Evolutionary conservation across 1,140 invertebrate genomes (phyloP).

Genomic region (Zaprionus inermis): DNA sequence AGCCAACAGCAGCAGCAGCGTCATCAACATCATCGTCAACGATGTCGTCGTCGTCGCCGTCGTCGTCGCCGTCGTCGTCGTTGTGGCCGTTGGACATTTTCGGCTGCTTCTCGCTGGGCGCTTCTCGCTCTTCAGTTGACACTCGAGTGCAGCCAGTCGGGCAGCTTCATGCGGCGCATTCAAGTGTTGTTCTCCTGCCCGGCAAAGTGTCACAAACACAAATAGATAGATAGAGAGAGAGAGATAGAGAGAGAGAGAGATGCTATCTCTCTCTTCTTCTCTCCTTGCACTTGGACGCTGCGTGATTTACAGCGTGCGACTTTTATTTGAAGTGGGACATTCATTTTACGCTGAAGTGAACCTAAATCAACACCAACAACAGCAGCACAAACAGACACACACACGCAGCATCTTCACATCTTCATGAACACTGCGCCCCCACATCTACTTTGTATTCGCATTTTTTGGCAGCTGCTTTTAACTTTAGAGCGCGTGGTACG

Average conservation of each 20-base stretch:
- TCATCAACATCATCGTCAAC: conserved; percentile 51
- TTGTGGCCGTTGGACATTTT: conserved; percentile 76
- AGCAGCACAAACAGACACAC: background rate
- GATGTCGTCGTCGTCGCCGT: conserved; percentile 31
- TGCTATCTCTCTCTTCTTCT: conserved; percentile 22
- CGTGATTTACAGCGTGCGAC: conserved; percentile 80
- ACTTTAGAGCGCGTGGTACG: conserved; percentile 6
- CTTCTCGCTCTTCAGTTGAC: background rate
- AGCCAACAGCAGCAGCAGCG: conserved; percentile 25
- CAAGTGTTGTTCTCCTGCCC: conserved; percentile 67
- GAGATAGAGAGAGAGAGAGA: too few relatives aligned
- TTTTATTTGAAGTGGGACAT: conserved; percentile 82
- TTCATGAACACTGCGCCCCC: background rate
- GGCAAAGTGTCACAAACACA: conserved; percentile 74
- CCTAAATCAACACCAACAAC: conserved; percentile 77
- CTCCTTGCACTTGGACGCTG: conserved; percentile 48
- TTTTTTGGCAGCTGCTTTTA: conserved; percentile 52
- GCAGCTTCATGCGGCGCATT: conserved; percentile 77
- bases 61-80: conserved; percentile 51
- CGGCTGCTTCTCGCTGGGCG: conserved; percentile 19
- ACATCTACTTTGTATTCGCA: conserved; percentile 39
- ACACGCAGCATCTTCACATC: background rate
- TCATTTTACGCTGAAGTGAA: conserved; percentile 82
- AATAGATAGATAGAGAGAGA: conserved; percentile 64
- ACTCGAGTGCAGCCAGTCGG: conserved; percentile 61